phyloP scores from a whole-genome alignment of 2,888 invertebrate species.

The Ommatoiulus sabulosus region DNA sequence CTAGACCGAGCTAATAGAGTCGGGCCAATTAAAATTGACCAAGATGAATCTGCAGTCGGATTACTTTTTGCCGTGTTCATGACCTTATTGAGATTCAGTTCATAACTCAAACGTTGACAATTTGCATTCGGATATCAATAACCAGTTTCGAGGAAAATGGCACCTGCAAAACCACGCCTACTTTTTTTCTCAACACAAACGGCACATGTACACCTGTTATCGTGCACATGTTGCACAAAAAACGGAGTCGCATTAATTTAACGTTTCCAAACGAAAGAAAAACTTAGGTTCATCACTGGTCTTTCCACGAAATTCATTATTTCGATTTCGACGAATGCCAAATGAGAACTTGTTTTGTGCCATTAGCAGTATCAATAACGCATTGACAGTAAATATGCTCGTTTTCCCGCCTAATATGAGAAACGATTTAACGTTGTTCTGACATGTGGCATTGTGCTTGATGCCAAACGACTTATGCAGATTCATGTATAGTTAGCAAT shows the following conservation, averaged over 20 bases:
- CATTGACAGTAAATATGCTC: background rate
- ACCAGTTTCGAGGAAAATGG: conserved; percentile 22
- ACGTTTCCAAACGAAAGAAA: background rate
- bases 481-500: no score
- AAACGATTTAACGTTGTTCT: no score
- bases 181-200: conserved; percentile 5
- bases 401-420: no score
- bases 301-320: conserved; percentile 39
- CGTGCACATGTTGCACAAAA: conserved; percentile 38
- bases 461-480: no score
- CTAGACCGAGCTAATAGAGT: conserved; percentile 1
- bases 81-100: conserved; percentile 41
- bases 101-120: conserved; percentile 44
- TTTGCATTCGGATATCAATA: conserved; percentile 42
- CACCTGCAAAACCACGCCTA: conserved; percentile 46
- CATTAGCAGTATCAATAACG: background rate
- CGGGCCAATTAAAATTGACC: conserved; percentile 32
- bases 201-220: conserved; percentile 29
- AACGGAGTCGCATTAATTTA: conserved; percentile 8
- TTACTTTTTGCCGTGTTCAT: conserved; percentile 5
- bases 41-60: conserved; percentile 35
- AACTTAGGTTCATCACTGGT: background rate
- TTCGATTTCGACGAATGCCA: background rate
- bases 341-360: background rate
- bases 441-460: no score